These are phyloP conservation scores for Metopia argyrocephala DNA, from an alignment of 2,888 invertebrate genomes.

Conservation along the genomic window DNA sequence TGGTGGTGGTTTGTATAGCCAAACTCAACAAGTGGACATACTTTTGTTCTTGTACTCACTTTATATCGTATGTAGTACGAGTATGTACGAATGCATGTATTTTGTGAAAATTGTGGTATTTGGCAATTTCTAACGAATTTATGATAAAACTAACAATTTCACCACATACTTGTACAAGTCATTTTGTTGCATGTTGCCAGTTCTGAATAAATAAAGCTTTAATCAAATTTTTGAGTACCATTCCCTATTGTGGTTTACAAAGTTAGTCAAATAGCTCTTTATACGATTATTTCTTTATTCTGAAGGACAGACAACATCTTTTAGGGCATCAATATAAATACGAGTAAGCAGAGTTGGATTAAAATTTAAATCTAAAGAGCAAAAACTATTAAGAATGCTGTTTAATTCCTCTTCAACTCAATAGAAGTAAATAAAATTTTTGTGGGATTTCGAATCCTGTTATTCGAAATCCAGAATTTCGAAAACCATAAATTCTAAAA, in stretches of 20 bases:
- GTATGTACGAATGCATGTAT: too few species aligned
- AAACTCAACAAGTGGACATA: neutral
- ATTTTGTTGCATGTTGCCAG: conserved; percentile 43
- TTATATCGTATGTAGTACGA: neutral
- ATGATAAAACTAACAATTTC: conserved; percentile 34
- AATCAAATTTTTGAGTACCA: conserved; percentile 54
- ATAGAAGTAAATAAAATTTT: too few species aligned
- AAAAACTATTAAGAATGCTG: too few species aligned
- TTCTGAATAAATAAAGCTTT: conserved; percentile 56
- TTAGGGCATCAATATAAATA: conserved; percentile 22
- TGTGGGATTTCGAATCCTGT: too few species aligned
- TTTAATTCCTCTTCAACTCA: too few species aligned
- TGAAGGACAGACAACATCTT: conserved; percentile 40
- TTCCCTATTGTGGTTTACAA: conserved; percentile 10
- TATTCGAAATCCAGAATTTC: too few species aligned
- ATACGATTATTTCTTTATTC: conserved; percentile 32
- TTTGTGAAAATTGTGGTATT: conserved; percentile 42
- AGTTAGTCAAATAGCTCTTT: conserved; percentile 23
- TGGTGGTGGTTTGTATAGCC: neutral
- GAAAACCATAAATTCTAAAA: too few species aligned
- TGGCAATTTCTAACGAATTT: conserved; percentile 34
- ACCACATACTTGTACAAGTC: neutral
- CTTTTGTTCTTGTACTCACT: conserved; percentile 35
- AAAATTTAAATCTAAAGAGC: too few species aligned
- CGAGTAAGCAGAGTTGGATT: neutral